These are phyloP conservation scores for Tetheella fluctuosa DNA, from an alignment of 2,888 invertebrate genomes.

Conservation along the genomic window DNA sequence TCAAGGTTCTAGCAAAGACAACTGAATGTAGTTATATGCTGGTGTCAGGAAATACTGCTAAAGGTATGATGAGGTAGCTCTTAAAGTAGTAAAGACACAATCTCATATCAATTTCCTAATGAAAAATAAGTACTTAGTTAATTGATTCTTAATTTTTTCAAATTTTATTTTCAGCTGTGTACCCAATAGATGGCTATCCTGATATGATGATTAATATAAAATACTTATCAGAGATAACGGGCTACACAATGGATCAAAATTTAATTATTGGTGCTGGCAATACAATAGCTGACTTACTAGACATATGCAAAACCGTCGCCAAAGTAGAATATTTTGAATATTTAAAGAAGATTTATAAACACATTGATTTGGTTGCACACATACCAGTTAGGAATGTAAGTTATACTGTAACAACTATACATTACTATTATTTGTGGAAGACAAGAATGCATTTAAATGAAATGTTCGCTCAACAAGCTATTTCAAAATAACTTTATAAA, in stretches of 20 bases:
- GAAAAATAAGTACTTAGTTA: not conserved
- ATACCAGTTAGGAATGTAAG: slow-evolving; percentile 89
- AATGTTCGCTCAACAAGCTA: too few species aligned
- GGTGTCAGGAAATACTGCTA: slow-evolving; percentile 89
- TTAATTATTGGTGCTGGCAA: slow-evolving; percentile 67
- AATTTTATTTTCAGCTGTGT: slow-evolving; percentile 59
- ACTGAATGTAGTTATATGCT: slow-evolving; percentile 82
- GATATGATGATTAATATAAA: slow-evolving; percentile 64
- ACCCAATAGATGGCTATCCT: slow-evolving; percentile 63
- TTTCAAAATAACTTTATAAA: too few species aligned
- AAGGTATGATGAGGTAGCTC: slow-evolving; percentile 77
- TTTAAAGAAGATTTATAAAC: slow-evolving; percentile 84
- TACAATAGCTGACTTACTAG: slow-evolving; percentile 66
- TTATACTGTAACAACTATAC: slow-evolving; percentile 16
- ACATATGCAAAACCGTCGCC: slow-evolving; percentile 62
- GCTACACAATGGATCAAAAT: slow-evolving; percentile 59
- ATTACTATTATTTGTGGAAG: not conserved
- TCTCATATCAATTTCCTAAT: not conserved
- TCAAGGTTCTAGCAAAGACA: slow-evolving; percentile 73
- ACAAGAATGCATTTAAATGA: too few species aligned
- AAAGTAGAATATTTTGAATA: slow-evolving; percentile 82
- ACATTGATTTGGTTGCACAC: slow-evolving; percentile 88
- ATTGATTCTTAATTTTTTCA: not conserved
- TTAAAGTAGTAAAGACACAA: slow-evolving; percentile 2
- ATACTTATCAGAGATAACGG: slow-evolving; percentile 62